Evolutionary conservation across 2,888 invertebrate species (phyloP), one percentile per base, ranked within the genome.

Genomic region (Exephanes ischioxanthus): DNA sequence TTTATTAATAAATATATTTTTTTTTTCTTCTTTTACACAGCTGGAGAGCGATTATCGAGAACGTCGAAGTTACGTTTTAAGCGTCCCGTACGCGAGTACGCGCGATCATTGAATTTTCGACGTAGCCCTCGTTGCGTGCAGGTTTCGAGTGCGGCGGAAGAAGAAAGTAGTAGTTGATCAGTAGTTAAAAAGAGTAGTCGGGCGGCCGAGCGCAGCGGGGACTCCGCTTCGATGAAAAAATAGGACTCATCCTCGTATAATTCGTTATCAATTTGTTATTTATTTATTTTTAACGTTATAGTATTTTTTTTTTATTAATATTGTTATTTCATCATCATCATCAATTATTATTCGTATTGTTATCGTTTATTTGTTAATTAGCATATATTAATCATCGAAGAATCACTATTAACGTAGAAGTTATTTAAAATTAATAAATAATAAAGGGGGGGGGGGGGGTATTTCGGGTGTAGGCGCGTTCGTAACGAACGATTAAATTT

Each of bases 271-370:
- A 86, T 86, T 86, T 75, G 71, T 82, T 85, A 85, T 79, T 82
- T 73, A 82, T 80, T 85, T 85, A 79, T 72, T 89, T 89, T 90
- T 88, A 90, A 87, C 88, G 89, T 91, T 88, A 91, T 91, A 89
- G 87, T 89, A 81, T 87, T 87, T 79, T 86, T n/a, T 87, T 87
- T 89, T 79, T 86, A 86, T 87, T 82, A 55, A 80, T 86, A 87
- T 89, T 88, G 82, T 86, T 88, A 90, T 88, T 88, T 90, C 89
- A 90, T 89, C 86, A 90, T 89, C 86, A 90, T 89, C 83, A 88
- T 84, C 41, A 63, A 88, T 90, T 88, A 88, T 90, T 91, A 90
- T 89, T 89, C 51, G 88, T 91, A 90, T 89, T 90, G 90, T 90
- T 90, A 89, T 89, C 88, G 87, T 90, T 90, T 81, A 61, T 68